These are phyloP conservation scores for Drosophila buzzatii DNA, from an alignment of 2,888 invertebrate genomes.

Conservation along the genomic window DNA sequence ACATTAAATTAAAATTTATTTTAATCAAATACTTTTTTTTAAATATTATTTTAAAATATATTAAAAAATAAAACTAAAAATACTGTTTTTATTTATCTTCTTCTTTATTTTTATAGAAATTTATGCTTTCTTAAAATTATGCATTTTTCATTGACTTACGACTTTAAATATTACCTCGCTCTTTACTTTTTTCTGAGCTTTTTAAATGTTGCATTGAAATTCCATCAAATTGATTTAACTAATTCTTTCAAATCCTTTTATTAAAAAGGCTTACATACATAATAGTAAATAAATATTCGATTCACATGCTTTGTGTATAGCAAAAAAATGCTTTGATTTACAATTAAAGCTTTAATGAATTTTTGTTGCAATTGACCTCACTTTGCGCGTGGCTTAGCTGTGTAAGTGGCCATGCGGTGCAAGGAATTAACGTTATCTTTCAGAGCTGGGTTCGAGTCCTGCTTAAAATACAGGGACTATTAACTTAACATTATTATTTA, in stretches of 20 bases:
- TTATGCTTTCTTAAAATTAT: not conserved
- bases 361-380: rapidly evolving
- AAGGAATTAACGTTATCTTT: no score
- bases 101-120: not conserved
- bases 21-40: no score
- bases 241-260: not conserved
- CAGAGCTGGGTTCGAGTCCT: not conserved
- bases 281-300: not conserved
- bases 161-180: not conserved
- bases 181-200: not conserved
- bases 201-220: not conserved
- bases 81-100: not conserved
- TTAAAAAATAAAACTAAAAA: no score
- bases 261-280: not conserved
- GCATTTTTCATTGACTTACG: not conserved
- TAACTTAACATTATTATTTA: not conserved
- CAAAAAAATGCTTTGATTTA: not conserved
- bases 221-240: not conserved
- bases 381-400: not conserved
- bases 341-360: not conserved
- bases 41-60: no score
- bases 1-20: no score
- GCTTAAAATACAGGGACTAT: not conserved
- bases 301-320: not conserved
- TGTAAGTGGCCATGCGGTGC: not conserved